Evolutionary conservation across 2,113 vertebrate genomes (phyloP), one percentile per base, ranked within the genome.

Genomic region (Sphyrna mokarran): DNA sequence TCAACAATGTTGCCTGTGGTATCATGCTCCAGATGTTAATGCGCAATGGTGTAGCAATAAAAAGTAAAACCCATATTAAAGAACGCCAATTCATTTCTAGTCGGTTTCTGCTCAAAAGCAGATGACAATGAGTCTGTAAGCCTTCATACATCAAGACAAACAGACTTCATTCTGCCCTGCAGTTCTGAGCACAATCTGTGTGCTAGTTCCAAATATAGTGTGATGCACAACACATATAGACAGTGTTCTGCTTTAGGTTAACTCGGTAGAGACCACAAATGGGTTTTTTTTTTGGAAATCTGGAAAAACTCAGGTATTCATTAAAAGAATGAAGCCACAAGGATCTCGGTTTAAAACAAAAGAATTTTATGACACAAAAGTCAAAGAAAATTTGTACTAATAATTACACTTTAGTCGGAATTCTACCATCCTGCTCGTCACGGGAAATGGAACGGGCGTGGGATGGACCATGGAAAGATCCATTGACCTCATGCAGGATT

Each of bases 101-200:
- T 91, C 61, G 68, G 80, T 54, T 85, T 58, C 83, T 95, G 91
- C 63, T 58, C 63, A 96, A 80, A 83, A 43, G 7, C 48, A 83
- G 96, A 78, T 86, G 95, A 96, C 97, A 96, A 40, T 9, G 37
- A 96, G 13, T 96, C 90, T 16, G 61, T 26, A 96, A 95, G 96
- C 96, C 96, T 96, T 96, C 97, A 96, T 96, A 97, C 97, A 96
- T 97, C 96, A 96, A 96, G 94, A 96, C 95, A 96, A 96, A 97
- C 96, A 96, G 94, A 96, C 97, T 97, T 97, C 97, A 97, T 97
- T 96, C 95, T 96, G 96, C 85, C 96, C 97, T 37, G n/a, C 72
- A 97, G 97, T 96, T 3, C 95, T 96, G 43, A 26, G 83, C 96
- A 96, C 97, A 98, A 98, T 98, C 97, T 97, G 97, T 97, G 97